Evolutionary conservation across 1,140 invertebrate genomes (phyloP), one percentile per base, ranked within the genome.

Genomic region (Lepidostoma basale): DNA sequence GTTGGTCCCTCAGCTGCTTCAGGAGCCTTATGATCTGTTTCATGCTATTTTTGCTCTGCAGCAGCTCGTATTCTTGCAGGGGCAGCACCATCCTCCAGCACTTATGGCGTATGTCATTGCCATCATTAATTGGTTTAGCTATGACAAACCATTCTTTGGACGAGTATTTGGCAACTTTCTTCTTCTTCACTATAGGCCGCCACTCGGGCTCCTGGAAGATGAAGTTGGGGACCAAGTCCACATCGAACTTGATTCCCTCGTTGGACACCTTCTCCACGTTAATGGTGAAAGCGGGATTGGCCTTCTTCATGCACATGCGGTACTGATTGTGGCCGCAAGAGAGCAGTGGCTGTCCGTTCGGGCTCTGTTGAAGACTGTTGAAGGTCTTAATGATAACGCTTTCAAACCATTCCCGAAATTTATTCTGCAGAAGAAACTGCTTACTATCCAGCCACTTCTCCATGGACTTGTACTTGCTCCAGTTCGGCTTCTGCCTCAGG

Each of bases 71-170:
- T 47, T 47, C 44, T 20, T 47, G 44, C 10, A 10, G 16, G 20
- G 44, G 44, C 3, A 47, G 22, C 12, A 47, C 44, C 12, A 47
- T 22, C 3, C 44, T 18, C 44, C 44, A 47, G 20, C 44, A 47
- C 10, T 20, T 14, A 20, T 47, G 44, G 20, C 44, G 44, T 20
- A 20, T 47, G 14, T 20, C 20, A 20, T 8, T 1, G 3, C 22
- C 44, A 47, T 5, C 1, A 10, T 18, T 10, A 23, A 47, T 20
- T 14, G 44, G 44, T 9, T 47, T 47, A 3, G 44, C 44, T 20
- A 47, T 47, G 12, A 47, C 44, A 20, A 47, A 47, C 44, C 44
- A 47, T 47, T 47, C 44, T 47, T 47, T 47, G 14, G 12, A 20
- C 9, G 18, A 10, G 20, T 2, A 23, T 20, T 8, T 47, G 12